A percentile compares a stretch with the other conserved stretches of the same genome.
Evolutionary conservation across 2,113 vertebrate genomes (phyloP).

Genomic region (Ochotona princeps): DNA sequence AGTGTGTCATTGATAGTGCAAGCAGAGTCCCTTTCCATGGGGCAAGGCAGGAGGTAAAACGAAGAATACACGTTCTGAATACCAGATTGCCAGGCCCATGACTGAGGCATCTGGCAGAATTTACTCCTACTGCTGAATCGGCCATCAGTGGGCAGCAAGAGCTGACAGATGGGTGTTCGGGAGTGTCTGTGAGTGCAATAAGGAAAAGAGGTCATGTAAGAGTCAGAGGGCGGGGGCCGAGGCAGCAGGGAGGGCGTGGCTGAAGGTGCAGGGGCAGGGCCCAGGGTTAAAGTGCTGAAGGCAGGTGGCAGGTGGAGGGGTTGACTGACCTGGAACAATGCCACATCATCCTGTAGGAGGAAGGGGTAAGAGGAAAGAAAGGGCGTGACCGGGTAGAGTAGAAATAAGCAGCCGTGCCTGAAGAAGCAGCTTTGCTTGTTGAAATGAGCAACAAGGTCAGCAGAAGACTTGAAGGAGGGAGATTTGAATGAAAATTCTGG

Average conservation of each 20-base stretch:
- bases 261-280: not conserved
- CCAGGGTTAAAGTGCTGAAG: not conserved
- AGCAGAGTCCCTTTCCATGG: not conserved
- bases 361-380: not conserved
- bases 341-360: not conserved
- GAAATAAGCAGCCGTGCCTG: not conserved
- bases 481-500: not conserved
- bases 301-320: not conserved
- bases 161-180: not conserved
- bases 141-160: not conserved
- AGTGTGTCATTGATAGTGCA: not conserved
- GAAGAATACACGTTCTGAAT: not conserved
- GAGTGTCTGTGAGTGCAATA: not conserved
- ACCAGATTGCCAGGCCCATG: conserved; percentile 29
- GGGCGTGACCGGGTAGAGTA: not conserved
- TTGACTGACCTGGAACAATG: not conserved
- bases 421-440: not conserved
- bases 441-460: not conserved
- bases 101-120: conserved; percentile 28
- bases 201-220: too few relatives aligned
- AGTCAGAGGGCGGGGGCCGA: not conserved
- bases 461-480: not conserved
- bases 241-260: not conserved
- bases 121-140: conserved; percentile 3
- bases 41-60: not conserved